Base-by-base conservation (phyloP, 2,797 vertebrate genomes). In the Gobionotothen gibberifrons region DNA sequence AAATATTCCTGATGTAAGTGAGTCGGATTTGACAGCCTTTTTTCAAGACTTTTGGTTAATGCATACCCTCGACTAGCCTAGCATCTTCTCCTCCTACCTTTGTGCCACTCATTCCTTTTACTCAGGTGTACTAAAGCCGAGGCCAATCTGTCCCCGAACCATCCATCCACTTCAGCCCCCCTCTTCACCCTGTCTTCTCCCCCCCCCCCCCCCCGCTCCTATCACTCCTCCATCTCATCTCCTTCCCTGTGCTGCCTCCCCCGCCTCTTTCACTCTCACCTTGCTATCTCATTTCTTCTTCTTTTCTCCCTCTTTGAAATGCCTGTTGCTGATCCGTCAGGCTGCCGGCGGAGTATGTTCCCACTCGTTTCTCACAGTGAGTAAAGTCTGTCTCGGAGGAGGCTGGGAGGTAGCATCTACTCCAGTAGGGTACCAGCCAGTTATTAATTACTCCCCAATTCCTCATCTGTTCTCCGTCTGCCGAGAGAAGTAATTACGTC, bases 371-470 rank as follows among this genome's bases (percentile, higher is more conserved):
- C 85, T 91, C 89, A 85, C 83, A 65, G 74, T 82, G 76, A 91
- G 87, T 79, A 86, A 88, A 89, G 82, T 83, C 84, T 78, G 79
- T 81, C 81, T 84, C 79, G 0, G 79, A 81, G 81, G 80, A 76
- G 72, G 53, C 71, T 66, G n/a, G 64, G 81, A 86, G 80, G 85
- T 74, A 78, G 81, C 75, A 13, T 87, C 85, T 63, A 29, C 88
- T 85, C 77, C 79, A 78, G 74, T 64, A 49, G 71, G 79, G 72
- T 80, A 86, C 79, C 86, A 87, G 83, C 85, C 89, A 85, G 90
- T 92, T 93, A 93, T 93, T 93, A 94, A 93, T 94, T 93, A 92
- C 92, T 86, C 85, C 83, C 76, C 79, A 39, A 90, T 87, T 89
- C 82, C 82, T 90, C 92, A 91, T 90, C 85, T 87, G 87, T 87